Percentiles rank a stretch among this genome's conserved stretches.
These are phyloP conservation scores for Macaria notata DNA, from an alignment of 2,888 invertebrate genomes.

Conservation along the genomic window DNA sequence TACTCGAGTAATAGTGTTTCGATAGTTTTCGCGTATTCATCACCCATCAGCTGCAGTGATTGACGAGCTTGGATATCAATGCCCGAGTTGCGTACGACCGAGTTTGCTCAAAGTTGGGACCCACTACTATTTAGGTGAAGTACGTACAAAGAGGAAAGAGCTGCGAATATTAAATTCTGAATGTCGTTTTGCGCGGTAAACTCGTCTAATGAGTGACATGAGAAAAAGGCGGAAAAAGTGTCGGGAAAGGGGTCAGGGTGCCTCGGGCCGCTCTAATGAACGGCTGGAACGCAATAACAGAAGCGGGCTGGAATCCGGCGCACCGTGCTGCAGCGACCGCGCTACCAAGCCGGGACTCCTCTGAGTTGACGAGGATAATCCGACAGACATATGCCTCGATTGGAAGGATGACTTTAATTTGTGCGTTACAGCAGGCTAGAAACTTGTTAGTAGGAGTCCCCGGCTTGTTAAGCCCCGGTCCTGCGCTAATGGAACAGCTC, in stretches of 20 bases:
- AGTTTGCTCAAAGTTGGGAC: slow-evolving; percentile 8
- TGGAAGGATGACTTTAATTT: no score
- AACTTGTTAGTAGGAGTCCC: no score
- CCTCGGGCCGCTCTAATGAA: slow-evolving; percentile 34
- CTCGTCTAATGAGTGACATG: slow-evolving; percentile 28
- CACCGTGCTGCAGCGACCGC: slow-evolving; percentile 4
- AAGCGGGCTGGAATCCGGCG: slow-evolving; percentile 42
- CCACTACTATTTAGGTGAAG: background rate
- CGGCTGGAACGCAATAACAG: slow-evolving; percentile 45
- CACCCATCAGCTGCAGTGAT: slow-evolving; percentile 30
- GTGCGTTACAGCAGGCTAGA: no score
- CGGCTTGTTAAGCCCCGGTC: no score
- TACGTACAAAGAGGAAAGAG: slow-evolving; percentile 1
- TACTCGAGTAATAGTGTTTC: slow-evolving; percentile 7
- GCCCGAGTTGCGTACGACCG: slow-evolving; percentile 8
- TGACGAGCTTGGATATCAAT: slow-evolving; percentile 25
- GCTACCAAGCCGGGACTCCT: background rate
- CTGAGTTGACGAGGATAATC: no score
- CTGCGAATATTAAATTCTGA: slow-evolving; percentile 11
- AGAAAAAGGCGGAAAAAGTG: slow-evolving; percentile 27
- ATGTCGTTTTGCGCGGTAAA: slow-evolving; percentile 21
- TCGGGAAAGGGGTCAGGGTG: slow-evolving; percentile 35
- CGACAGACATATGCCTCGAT: no score
- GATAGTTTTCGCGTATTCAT: slow-evolving; percentile 34
- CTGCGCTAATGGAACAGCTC: no score